Evolutionary conservation across 2,113 vertebrate species (phyloP).

Genomic region (Erpornis zantholeuca): DNA sequence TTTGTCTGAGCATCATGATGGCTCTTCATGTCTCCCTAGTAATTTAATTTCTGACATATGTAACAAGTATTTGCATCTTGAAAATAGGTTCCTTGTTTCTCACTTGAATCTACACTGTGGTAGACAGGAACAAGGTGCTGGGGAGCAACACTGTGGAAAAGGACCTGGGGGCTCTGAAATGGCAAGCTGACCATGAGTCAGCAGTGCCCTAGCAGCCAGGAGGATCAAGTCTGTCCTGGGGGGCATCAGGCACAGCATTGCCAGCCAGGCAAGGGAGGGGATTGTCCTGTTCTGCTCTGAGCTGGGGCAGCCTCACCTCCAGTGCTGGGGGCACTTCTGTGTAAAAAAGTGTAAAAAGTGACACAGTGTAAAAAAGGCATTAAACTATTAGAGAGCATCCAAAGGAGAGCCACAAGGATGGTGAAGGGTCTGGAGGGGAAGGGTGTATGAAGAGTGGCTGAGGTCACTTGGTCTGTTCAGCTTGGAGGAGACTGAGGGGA

Average conservation of each 20-base stretch:
- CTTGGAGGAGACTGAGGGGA: background rate
- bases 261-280: accelerated
- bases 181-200: accelerated
- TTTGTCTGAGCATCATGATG: background rate
- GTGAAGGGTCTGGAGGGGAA: background rate
- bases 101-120: background rate
- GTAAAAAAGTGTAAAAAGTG: no score
- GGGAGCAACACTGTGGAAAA: background rate
- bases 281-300: background rate
- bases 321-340: background rate
- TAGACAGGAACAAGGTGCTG: background rate
- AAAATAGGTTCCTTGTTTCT: background rate
- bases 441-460: background rate
- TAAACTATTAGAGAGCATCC: accelerated
- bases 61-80: background rate
- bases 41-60: background rate
- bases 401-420: accelerated
- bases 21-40: background rate
- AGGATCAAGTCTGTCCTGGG: accelerated
- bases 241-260: accelerated
- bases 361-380: background rate
- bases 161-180: background rate
- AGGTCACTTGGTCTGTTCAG: background rate
- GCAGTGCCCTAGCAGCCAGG: background rate
- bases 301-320: accelerated